A percentile compares a stretch with the other conserved stretches of the same genome.
Conservation (phyloP, 2,888 invertebrate genomes). For the Tetheella fluctuosa region DNA sequence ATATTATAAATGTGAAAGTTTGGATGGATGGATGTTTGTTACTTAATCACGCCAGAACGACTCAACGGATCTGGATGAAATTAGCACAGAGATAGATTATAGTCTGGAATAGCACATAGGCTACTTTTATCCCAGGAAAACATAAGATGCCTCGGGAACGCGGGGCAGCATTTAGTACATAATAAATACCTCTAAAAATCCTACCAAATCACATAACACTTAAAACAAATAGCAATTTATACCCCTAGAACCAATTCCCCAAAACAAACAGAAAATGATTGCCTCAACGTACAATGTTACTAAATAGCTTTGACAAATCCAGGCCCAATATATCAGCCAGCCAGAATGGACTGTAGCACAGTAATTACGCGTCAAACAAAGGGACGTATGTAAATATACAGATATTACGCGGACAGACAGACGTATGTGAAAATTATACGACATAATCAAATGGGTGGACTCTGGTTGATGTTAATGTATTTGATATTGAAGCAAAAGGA, state of each 20-base stretch:
- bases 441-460: conserved; percentile 41
- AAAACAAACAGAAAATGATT: conserved; percentile 6
- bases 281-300: conserved; percentile 34
- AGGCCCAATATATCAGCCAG: conserved; percentile 53
- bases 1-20: too few species aligned
- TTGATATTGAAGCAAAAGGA: conserved; percentile 19
- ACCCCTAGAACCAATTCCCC: conserved; percentile 24
- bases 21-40: too few species aligned
- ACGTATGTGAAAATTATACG: conserved; percentile 82
- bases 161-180: too few species aligned
- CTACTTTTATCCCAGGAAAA: too few species aligned
- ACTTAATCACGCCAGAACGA: too few species aligned
- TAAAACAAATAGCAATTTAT: conserved; percentile 23
- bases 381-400: conserved; percentile 75
- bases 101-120: too few species aligned
- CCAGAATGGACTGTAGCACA: conserved; percentile 39
- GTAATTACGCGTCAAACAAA: conserved; percentile 79
- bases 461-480: conserved; percentile 29
- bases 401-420: conserved; percentile 74
- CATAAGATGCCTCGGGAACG: too few species aligned
- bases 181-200: too few species aligned
- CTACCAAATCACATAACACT: conserved; percentile 1
- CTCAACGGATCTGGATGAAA: too few species aligned
- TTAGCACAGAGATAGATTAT: too few species aligned
- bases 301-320: conserved; percentile 66